Evolutionary conservation across 2,113 vertebrate genomes (phyloP), one percentile per base, ranked within the genome.

Genomic region (Lota lota): DNA sequence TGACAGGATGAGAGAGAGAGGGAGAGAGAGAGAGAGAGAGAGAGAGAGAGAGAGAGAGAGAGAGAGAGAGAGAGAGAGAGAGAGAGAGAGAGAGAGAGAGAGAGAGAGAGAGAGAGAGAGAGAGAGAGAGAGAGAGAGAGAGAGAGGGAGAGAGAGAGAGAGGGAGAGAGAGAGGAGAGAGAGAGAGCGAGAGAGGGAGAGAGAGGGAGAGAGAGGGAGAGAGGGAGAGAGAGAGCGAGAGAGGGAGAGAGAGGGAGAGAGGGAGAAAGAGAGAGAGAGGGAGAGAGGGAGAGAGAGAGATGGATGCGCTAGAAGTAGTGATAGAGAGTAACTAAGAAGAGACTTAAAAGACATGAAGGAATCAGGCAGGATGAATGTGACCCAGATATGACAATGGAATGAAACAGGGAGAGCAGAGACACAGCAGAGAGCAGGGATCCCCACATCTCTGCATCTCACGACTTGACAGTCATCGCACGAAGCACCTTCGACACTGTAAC

Each of bases 331-430:
- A 20, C 65, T 60, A 16, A 64, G 59, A 74, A 66, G 73, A 74
- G 64, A 50, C 69, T 57, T 56, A 28, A 63, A 65, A 75, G 72
- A 6, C 8, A 11, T 47, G 8, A 6, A 47, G 40, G 40, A 10
- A 47, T 47, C 40, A 47, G 40, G 10, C 40, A 10, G 40, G 40
- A 47, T 47, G 8, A 47, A 47, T 12, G 74, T 87, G 83, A 83
- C 80, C 83, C 70, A 81, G 78, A 84, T 87, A 76, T 79, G 77
- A 80, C 84, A 85, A 77, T 33, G 40, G 72, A 80, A 64, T 65
- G 54, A 76, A 70, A 70, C 59, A 63, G 36, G 71, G 61, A 10
- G 40, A 47, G 40, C n/a, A 47, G 12, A 4, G 59, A 69, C n/a
- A n/a, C n/a, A 61, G 68, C 70, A 74, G 77, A 61, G 71, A 5